Evolutionary conservation across 2,888 invertebrate species (phyloP).

Genomic region (Apamea crenata): DNA sequence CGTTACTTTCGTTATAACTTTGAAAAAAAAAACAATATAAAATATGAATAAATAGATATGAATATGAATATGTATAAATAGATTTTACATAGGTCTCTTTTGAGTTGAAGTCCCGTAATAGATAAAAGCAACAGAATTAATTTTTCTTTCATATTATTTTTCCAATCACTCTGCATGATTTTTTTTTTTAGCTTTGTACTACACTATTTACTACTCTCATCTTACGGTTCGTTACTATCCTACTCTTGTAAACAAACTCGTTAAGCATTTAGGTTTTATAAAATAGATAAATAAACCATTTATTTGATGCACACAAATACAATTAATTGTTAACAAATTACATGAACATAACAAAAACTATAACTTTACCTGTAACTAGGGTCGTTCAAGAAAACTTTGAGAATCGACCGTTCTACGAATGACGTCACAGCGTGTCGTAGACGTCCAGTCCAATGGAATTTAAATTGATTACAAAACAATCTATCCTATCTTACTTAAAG

Average conservation of each 20-base stretch:
- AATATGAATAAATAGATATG: not conserved
- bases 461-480: constrained; percentile 41
- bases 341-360: not conserved
- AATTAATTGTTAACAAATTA: no score
- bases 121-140: not conserved
- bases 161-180: not conserved
- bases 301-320: no score
- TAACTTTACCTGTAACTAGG: not conserved
- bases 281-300: no score
- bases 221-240: not conserved
- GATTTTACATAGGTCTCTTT: not conserved
- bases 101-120: not conserved
- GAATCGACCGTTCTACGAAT: not conserved
- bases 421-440: constrained; percentile 8
- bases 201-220: not conserved
- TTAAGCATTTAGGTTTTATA: not conserved
- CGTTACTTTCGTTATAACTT: not conserved
- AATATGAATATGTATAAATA: not conserved
- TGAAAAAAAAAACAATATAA: not conserved
- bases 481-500: not conserved
- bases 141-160: not conserved
- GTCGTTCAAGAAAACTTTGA: constrained; percentile 36
- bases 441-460: constrained; percentile 14
- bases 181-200: not conserved
- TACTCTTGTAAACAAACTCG: not conserved